A percentile compares a stretch with the other conserved stretches of the same genome.
Evolutionary conservation across 2,888 invertebrate genomes (phyloP).

Genomic region (Ditylenchus weischeri): DNA sequence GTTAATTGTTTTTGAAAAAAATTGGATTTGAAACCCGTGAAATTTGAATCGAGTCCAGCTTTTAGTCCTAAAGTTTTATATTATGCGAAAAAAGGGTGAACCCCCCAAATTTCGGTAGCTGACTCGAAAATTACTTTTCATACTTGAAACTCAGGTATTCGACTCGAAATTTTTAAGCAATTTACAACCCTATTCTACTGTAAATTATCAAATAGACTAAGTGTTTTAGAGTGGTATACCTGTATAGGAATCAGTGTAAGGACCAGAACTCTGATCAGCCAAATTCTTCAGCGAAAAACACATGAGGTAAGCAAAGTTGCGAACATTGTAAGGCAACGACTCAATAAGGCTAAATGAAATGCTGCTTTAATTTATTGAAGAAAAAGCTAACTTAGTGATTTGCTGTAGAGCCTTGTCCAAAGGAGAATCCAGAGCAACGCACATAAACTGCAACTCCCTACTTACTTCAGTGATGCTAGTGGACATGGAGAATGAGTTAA

Average conservation of each 20-base stretch:
- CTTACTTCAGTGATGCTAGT: too few species aligned
- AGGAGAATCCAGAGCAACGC: constrained; percentile 23
- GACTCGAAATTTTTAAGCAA: neutral
- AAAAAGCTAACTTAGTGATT: constrained; percentile 27
- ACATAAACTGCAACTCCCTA: constrained; percentile 22
- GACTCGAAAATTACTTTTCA: too few species aligned
- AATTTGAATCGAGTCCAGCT: too few species aligned
- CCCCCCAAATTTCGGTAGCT: too few species aligned
- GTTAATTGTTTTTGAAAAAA: too few species aligned
- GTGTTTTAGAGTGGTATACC: constrained; percentile 13
- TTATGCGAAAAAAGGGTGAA: too few species aligned
- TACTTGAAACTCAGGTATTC: too few species aligned
- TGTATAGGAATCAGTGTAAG: constrained; percentile 32
- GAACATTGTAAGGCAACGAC: constrained; percentile 30
- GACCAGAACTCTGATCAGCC: constrained; percentile 30
- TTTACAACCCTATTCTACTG: neutral
- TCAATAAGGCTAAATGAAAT: constrained; percentile 26
- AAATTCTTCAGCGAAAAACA: constrained; percentile 32
- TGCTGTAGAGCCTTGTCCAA: constrained; percentile 32
- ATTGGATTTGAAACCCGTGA: too few species aligned
- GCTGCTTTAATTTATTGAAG: neutral
- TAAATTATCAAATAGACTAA: neutral
- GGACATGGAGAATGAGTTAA: constrained; percentile 27
- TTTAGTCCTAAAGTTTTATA: too few species aligned
- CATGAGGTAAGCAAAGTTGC: constrained; percentile 37